phyloP scores from a whole-genome alignment of 2,888 invertebrate genomes.

The Eupithecia tripunctaria region DNA sequence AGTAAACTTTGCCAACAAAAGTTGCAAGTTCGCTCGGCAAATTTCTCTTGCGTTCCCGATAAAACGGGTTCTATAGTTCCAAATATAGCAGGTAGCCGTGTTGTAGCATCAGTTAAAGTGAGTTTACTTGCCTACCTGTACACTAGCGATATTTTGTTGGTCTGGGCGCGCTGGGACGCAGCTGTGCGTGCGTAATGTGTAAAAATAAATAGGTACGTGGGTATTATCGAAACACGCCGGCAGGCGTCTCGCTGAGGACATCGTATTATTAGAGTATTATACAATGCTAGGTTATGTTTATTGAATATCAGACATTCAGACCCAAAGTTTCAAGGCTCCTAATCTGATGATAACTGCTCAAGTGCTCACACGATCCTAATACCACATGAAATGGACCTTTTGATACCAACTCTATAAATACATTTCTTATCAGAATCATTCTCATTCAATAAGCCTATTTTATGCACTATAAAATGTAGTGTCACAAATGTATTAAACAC shows the following conservation, averaged over 20 bases:
- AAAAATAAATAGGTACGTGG: slow-evolving; percentile 80
- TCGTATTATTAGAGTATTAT: slow-evolving; percentile 78
- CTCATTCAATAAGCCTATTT: background rate
- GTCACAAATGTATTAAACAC: background rate
- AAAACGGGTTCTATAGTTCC: slow-evolving; percentile 44
- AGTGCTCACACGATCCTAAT: background rate
- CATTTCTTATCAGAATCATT: slow-evolving; percentile 7
- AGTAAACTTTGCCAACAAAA: slow-evolving; percentile 15
- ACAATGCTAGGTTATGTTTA: slow-evolving; percentile 55
- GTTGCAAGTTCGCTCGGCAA: slow-evolving; percentile 55
- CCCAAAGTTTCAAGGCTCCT: background rate
- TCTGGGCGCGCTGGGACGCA: slow-evolving; percentile 74
- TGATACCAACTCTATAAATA: slow-evolving; percentile 3
- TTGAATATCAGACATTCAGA: background rate
- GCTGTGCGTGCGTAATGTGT: slow-evolving; percentile 83
- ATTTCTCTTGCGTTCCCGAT: slow-evolving; percentile 63
- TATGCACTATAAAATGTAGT: background rate
- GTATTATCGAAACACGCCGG: slow-evolving; percentile 82
- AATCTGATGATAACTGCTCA: background rate
- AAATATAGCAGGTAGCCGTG: slow-evolving; percentile 56
- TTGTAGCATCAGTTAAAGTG: slow-evolving; percentile 52
- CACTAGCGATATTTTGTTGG: slow-evolving; percentile 70
- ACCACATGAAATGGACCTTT: background rate
- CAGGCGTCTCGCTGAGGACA: slow-evolving; percentile 75
- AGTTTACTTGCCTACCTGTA: slow-evolving; percentile 42